Evolutionary conservation across 2,113 vertebrate genomes (phyloP).

Genomic region (Clupea harengus): DNA sequence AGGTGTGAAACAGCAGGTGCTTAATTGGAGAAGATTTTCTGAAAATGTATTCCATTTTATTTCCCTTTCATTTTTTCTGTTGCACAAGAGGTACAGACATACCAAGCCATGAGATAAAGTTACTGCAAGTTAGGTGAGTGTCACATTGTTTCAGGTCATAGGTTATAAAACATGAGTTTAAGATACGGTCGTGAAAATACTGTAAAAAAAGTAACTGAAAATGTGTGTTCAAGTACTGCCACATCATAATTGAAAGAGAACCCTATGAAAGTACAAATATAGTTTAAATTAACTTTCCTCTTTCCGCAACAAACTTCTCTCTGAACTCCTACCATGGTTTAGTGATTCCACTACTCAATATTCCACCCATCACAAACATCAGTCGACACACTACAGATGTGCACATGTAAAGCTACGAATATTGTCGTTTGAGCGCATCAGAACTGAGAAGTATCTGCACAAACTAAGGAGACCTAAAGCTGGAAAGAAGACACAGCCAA

Average conservation of each 20-base stretch:
- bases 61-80: background rate
- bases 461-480: background rate
- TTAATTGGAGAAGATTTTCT: background rate
- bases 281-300: background rate
- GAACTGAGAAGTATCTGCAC: background rate
- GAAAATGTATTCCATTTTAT: slow-evolving; percentile 1
- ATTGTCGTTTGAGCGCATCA: background rate
- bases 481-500: background rate
- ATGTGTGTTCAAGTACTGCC: background rate
- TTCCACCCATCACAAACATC: background rate
- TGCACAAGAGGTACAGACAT: slow-evolving; percentile 1
- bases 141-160: background rate
- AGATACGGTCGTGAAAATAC: background rate
- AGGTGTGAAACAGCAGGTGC: background rate
- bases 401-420: background rate
- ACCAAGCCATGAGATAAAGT: slow-evolving; percentile 3
- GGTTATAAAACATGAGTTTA: background rate
- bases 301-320: background rate
- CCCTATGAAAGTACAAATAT: background rate
- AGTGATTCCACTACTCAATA: background rate
- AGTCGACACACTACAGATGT: background rate
- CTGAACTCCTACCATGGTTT: background rate
- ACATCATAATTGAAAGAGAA: background rate
- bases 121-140: background rate
- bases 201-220: background rate